Evolutionary conservation across 2,113 vertebrate species (phyloP), one percentile per base, ranked within the genome.

Genomic region (Myrmecophaga tridactyla): DNA sequence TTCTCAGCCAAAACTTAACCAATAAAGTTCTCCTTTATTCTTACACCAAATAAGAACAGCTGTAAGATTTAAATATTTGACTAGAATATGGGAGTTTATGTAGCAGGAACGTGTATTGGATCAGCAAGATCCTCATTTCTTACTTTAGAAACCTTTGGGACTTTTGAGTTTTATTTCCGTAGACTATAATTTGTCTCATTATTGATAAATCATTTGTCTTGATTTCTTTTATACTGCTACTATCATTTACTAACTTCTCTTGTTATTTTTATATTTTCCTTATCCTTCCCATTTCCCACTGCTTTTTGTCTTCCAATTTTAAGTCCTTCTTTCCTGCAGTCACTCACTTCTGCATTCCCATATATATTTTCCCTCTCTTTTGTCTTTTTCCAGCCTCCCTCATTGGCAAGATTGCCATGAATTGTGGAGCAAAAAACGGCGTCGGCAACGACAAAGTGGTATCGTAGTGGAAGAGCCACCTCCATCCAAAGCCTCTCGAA

Each of bases 371-470:
- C 31, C 65, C 8, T 96, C 94, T 95, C 20, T 46, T 96, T 92
- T 97, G 14, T 85, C 91, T 46, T 97, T 96, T 96, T 97, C 4
- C 96, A 99, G 99, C 98, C 99, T 99, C 86, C 99, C 99, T 56
- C 99, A 99, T 97, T 99, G 99, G 98, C 99, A 99, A 98, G 99
- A 99, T 96, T 99, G 99, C 97, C 99, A 99, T 27, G 99, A 99
- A 98, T 98, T 99, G 75, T 99, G 99, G 99, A 99, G 99, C 97
- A 99, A 99, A 98, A 99, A 99, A 96, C 99, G 99, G 0, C 98
- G 99, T 43, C 98, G 99, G 67, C 97, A 99, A 76, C 98, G 99
- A 95, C 99, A 99, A 92, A 99, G 99, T 3, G 99, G 99, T 72
- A 58, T 98, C 78, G 94, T 98, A 9, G 84, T 98, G 73, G 99